Evolutionary conservation across 2,797 vertebrate genomes (phyloP).

Genomic region (Thunnus albacares): DNA sequence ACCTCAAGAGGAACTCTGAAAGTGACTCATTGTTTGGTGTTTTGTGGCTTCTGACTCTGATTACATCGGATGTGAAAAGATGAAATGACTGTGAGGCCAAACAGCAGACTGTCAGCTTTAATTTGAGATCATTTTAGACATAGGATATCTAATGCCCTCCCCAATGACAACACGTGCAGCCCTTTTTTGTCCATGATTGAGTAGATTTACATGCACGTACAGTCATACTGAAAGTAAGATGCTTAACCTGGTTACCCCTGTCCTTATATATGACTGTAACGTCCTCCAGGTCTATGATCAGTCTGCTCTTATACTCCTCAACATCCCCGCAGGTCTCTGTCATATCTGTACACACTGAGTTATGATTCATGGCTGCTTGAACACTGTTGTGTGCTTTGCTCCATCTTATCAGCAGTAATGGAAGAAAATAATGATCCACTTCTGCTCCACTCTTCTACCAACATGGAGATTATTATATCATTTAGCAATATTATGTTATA

Average conservation of each 20-base stretch:
- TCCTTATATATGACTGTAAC: conserved; percentile 15
- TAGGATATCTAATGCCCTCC: conserved; percentile 41
- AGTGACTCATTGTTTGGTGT: conserved; percentile 62
- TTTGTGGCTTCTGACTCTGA: conserved; percentile 48
- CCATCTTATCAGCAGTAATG: neutral
- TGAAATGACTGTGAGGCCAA: conserved; percentile 65
- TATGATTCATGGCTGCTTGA: conserved; percentile 15
- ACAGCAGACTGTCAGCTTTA: conserved; percentile 63
- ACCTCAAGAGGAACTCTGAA: conserved; percentile 66
- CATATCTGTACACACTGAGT: conserved; percentile 23
- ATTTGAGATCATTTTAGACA: conserved; percentile 48
- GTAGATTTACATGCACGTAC: conserved; percentile 13
- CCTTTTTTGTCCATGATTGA: conserved; percentile 20
- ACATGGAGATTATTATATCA: too few species aligned
- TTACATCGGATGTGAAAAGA: conserved; percentile 61
- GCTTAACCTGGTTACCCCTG: conserved; percentile 4
- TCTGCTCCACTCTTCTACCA: too few species aligned
- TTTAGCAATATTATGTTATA: too few species aligned
- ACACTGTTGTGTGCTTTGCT: conserved; percentile 20
- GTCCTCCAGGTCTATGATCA: neutral
- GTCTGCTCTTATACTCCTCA: conserved; percentile 11
- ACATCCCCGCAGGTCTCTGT: conserved; percentile 29
- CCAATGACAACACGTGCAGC: conserved; percentile 22
- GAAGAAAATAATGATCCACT: neutral
- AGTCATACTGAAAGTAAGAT: conserved; percentile 1